These are phyloP conservation scores for Panagrolaimus sp. DNA, from an alignment of 1,140 invertebrate genomes.

Conservation along the genomic window DNA sequence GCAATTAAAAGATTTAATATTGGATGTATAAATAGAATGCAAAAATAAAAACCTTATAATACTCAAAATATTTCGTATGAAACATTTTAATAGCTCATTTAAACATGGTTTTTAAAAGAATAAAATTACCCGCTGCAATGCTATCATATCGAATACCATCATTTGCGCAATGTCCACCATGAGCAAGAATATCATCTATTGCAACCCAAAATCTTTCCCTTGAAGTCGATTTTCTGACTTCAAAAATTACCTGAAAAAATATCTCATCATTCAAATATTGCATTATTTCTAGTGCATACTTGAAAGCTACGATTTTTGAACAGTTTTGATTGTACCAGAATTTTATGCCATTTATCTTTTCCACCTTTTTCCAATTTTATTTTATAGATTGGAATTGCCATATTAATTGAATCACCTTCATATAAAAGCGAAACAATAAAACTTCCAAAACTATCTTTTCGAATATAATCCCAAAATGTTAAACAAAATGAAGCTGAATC, in stretches of 20 bases:
- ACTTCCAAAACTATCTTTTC: slow-evolving; percentile 8
- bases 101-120: no score
- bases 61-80: no score
- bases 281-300: background rate
- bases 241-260: slow-evolving; percentile 6
- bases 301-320: background rate
- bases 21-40: no score
- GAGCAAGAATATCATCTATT: background rate
- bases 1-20: no score
- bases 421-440: slow-evolving; percentile 29
- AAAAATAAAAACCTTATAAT: no score
- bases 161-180: background rate
- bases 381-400: slow-evolving; percentile 27
- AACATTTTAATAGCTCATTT: no score
- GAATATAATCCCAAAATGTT: background rate
- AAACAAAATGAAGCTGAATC: slow-evolving; percentile 28
- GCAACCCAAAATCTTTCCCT: slow-evolving; percentile 3
- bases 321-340: background rate
- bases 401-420: slow-evolving; percentile 21
- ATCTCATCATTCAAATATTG: background rate
- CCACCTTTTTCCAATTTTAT: background rate
- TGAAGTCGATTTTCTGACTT: background rate
- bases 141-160: no score
- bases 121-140: no score
- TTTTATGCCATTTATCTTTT: background rate